A percentile compares a stretch with the other conserved stretches of the same genome.
These are phyloP conservation scores for Alces alces DNA, from an alignment of 2,113 vertebrate species.

Conservation along the genomic window DNA sequence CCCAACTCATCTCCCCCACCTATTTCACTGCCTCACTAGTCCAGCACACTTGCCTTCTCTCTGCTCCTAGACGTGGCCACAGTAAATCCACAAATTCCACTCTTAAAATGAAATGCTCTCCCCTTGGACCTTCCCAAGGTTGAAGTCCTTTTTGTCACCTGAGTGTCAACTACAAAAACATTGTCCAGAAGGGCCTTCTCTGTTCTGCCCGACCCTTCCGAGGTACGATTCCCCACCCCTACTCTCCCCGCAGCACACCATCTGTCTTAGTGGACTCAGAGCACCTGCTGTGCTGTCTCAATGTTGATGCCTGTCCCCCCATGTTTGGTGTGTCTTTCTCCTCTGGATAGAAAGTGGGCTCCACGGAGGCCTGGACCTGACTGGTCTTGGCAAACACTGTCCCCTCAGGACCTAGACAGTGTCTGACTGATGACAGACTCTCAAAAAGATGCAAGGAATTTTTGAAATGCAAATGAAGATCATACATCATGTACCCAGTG, in stretches of 20 bases:
- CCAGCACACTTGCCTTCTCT: neutral
- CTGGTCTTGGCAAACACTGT: neutral
- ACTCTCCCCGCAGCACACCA: neutral
- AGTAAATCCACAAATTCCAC: neutral
- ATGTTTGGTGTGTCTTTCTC: neutral
- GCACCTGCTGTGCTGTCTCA: neutral
- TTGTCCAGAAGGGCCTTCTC: neutral
- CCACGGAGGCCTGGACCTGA: neutral
- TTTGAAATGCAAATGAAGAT: neutral
- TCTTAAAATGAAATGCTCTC: neutral
- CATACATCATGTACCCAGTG: too few relatives aligned
- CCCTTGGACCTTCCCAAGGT: neutral
- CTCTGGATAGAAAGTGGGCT: neutral
- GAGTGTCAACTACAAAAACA: neutral
- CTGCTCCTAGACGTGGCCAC: neutral
- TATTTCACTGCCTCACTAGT: neutral
- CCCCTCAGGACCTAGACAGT: neutral
- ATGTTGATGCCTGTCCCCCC: rapidly evolving
- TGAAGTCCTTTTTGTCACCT: neutral
- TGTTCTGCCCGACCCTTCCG: too few relatives aligned
- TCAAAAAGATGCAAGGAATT: neutral
- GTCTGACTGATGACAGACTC: neutral
- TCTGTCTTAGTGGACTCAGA: neutral
- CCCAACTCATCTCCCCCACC: rapidly evolving
- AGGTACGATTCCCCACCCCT: rapidly evolving